Conservation (phyloP, 2,888 invertebrate species). For the Chymomyza caudatula region DNA sequence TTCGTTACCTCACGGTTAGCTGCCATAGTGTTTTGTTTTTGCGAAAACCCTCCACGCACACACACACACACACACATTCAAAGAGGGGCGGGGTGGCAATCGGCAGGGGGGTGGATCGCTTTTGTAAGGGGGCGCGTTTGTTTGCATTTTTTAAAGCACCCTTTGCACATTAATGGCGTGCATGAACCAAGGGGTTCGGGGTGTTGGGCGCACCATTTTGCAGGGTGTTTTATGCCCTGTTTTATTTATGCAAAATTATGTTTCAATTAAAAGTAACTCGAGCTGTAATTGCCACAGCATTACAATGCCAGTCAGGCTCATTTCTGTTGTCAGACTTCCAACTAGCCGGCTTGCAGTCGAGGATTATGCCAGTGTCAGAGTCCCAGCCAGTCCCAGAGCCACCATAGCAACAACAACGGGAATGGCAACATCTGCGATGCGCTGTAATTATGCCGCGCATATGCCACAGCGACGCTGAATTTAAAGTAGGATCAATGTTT, state of each 20-base stretch:
- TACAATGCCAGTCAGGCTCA: conserved; percentile 34
- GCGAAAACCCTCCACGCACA: background rate
- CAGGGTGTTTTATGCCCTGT: conserved; percentile 73
- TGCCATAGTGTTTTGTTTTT: background rate
- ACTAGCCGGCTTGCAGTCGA: background rate
- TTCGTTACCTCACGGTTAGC: background rate
- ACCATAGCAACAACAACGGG: conserved; percentile 42
- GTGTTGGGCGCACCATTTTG: conserved; percentile 31
- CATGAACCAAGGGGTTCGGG: conserved; percentile 1
- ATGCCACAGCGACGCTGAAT: conserved; percentile 60
- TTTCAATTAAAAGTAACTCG: conserved; percentile 74
- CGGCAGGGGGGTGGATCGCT: background rate
- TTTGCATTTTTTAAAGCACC: conserved; percentile 61
- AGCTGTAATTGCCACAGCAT: conserved; percentile 61
- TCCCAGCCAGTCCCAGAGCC: conserved; percentile 6
- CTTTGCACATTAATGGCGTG: conserved; percentile 56
- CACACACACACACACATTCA: background rate
- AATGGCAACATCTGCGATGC: conserved; percentile 64
- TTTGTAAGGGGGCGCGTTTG: conserved; percentile 38
- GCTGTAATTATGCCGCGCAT: conserved; percentile 64
- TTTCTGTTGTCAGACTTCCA: conserved; percentile 35
- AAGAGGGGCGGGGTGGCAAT: background rate
- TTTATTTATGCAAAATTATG: conserved; percentile 76
- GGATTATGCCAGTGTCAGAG: conserved; percentile 28
- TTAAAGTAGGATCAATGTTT: conserved; percentile 67